phyloP scores from a whole-genome alignment of 2,797 vertebrate species.

The Megalops cyprinoides region DNA sequence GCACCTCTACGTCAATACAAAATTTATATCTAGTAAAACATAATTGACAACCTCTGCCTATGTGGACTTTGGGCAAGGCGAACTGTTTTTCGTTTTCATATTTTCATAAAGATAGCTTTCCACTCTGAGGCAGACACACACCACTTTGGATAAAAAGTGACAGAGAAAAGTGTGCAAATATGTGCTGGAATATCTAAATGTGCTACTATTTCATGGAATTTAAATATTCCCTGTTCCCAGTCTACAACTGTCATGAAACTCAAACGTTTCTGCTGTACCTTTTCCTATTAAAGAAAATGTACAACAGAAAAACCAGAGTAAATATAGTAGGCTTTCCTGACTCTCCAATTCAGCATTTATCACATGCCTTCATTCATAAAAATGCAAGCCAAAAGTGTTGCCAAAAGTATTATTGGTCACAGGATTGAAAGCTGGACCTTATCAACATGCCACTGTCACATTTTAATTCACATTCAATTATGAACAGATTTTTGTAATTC shows the following conservation, averaged over 20 bases:
- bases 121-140: background rate
- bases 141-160: too few relatives aligned
- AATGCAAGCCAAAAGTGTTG: background rate
- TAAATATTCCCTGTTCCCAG: too few relatives aligned
- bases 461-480: too few relatives aligned
- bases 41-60: background rate
- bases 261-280: too few relatives aligned
- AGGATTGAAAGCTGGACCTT: background rate
- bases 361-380: background rate
- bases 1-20: too few relatives aligned
- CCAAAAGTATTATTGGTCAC: background rate
- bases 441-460: too few relatives aligned
- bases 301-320: background rate
- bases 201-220: too few relatives aligned
- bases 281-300: constrained; percentile 3
- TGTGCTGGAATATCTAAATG: too few relatives aligned
- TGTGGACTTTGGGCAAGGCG: background rate
- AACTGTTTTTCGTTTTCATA: background rate
- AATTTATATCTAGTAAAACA: background rate
- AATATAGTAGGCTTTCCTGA: background rate
- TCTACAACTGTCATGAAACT: too few relatives aligned
- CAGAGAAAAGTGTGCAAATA: background rate
- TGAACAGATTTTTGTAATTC: too few relatives aligned
- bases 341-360: background rate
- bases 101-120: background rate